Evolutionary conservation across 2,113 vertebrate genomes (phyloP).

Genomic region (Cololabis saira): DNA sequence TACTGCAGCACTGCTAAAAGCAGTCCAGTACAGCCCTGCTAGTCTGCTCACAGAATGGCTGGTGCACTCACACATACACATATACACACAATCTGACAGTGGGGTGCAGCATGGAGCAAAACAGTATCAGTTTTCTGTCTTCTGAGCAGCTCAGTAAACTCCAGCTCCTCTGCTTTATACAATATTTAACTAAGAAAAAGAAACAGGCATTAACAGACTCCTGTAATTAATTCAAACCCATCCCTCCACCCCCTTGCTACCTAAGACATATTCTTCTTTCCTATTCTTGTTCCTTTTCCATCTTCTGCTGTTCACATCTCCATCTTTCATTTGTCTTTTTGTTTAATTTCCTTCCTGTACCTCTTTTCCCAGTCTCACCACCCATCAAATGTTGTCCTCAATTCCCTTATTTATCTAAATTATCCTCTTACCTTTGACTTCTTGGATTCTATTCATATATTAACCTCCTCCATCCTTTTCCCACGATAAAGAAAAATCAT

Average conservation of each 20-base stretch:
- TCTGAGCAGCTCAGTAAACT: conserved; percentile 27
- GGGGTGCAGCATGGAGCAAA: conserved; percentile 26
- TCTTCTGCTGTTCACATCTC: conserved; percentile 25
- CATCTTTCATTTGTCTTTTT: conserved; percentile 19
- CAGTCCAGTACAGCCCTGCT: conserved; percentile 23
- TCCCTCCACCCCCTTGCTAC: neutral
- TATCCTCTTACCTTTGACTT: too few species aligned
- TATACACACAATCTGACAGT: conserved; percentile 1
- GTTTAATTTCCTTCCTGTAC: neutral
- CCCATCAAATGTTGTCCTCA: too few species aligned
- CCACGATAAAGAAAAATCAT: too few species aligned
- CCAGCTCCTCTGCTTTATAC: conserved; percentile 5
- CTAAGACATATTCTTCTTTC: neutral
- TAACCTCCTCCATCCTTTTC: too few species aligned
- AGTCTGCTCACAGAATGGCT: conserved; percentile 1
- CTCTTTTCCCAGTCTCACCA: neutral
- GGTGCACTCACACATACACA: neutral
- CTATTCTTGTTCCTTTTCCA: conserved; percentile 4
- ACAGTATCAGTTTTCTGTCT: conserved; percentile 49
- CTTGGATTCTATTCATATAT: too few species aligned
- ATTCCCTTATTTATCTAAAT: too few species aligned
- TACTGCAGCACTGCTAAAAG: conserved; percentile 36
- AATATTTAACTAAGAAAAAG: conserved; percentile 43
- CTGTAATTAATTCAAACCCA: conserved; percentile 39
- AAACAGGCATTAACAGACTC: conserved; percentile 27